These are phyloP conservation scores for Drosophila quinaria DNA, from an alignment of 2,888 invertebrate genomes.

Conservation along the genomic window DNA sequence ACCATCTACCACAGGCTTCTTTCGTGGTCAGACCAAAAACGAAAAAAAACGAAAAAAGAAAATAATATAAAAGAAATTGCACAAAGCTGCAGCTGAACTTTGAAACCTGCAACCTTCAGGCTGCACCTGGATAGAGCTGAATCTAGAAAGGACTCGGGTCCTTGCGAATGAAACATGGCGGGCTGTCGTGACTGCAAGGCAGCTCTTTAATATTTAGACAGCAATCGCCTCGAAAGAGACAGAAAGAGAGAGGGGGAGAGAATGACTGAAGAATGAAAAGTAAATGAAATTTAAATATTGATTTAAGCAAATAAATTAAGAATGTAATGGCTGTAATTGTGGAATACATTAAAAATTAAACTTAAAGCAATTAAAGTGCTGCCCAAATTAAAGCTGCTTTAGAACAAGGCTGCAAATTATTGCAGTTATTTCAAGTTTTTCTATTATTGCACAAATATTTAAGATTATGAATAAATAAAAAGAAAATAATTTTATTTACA, in stretches of 20 bases:
- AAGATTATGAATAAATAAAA: too few relatives aligned
- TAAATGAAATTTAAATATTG: constrained; percentile 21
- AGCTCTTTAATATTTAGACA: constrained; percentile 61
- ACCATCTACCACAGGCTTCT: constrained; percentile 6
- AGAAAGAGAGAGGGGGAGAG: neutral
- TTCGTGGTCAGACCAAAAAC: constrained; percentile 31
- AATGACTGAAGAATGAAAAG: constrained; percentile 1
- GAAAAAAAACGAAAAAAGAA: neutral
- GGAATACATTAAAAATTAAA: neutral
- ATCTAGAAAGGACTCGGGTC: constrained; percentile 9
- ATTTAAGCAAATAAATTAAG: constrained; percentile 2
- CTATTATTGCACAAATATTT: too few relatives aligned
- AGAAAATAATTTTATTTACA: too few relatives aligned
- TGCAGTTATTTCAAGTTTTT: too few relatives aligned
- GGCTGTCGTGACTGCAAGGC: constrained; percentile 35
- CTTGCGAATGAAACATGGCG: constrained; percentile 53
- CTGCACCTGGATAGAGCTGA: constrained; percentile 24
- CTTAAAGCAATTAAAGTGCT: neutral
- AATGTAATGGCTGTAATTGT: neutral
- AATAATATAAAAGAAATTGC: constrained; percentile 17
- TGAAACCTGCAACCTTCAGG: constrained; percentile 22
- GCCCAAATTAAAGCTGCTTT: neutral
- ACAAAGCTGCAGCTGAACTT: constrained; percentile 34
- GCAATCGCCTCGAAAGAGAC: neutral
- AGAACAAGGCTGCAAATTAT: too few relatives aligned